Percentiles rank a stretch among this genome's conserved stretches.
Conservation (phyloP, 2,113 vertebrate species). For the Cynopterus brachyotis region DNA sequence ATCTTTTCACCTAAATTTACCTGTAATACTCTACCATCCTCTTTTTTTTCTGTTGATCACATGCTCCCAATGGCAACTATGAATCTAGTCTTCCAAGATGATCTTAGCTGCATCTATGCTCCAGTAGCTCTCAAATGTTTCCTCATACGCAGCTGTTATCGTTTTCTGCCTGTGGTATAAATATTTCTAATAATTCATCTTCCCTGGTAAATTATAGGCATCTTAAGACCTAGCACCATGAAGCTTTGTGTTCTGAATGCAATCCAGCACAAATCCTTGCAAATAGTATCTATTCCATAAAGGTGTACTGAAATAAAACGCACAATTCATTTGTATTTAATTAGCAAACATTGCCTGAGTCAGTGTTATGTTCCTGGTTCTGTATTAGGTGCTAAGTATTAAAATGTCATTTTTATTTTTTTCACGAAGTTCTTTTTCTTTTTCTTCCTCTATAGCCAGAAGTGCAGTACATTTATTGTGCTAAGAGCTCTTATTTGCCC, state of each 20-base stretch:
- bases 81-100: background rate
- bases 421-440: slow-evolving; percentile 13
- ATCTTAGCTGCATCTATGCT: background rate
- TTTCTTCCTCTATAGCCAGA: background rate
- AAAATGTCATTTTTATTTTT: slow-evolving; percentile 36
- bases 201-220: background rate
- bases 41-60: background rate
- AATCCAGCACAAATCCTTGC: background rate
- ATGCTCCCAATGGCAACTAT: background rate
- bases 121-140: background rate
- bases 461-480: slow-evolving; percentile 32
- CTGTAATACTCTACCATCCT: accelerated
- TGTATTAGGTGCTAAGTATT: background rate
- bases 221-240: background rate
- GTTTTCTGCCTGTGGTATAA: background rate
- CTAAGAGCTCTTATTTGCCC: slow-evolving; percentile 54
- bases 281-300: background rate
- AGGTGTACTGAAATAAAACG: background rate
- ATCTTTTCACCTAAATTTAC: background rate
- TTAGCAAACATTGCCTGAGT: background rate
- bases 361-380: background rate
- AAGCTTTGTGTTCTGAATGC: background rate
- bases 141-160: background rate
- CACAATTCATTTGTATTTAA: slow-evolving; percentile 46
- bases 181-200: background rate